Percentiles rank a stretch among this genome's conserved stretches.
Conservation (phyloP, 2,888 invertebrate species). For the Andrena haemorrhoa region DNA sequence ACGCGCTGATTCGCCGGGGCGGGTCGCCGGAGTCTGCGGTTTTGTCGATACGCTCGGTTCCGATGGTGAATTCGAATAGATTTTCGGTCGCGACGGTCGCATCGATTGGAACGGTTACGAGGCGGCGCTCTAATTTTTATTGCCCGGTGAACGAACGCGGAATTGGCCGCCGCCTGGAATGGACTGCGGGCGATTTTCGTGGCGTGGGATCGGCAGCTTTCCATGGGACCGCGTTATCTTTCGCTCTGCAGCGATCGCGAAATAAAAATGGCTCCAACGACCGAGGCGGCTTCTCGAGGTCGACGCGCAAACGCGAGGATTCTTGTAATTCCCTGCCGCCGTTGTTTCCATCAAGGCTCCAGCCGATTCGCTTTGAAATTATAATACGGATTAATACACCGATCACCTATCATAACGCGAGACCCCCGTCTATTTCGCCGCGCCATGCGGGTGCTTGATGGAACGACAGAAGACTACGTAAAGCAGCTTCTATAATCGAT, state of each 20-base stretch:
- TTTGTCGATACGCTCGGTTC: slow-evolving; percentile 29
- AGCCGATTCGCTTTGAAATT: too few relatives aligned
- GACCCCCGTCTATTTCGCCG: too few relatives aligned
- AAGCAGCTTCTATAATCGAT: neutral
- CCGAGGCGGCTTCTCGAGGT: neutral
- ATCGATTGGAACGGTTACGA: slow-evolving; percentile 51
- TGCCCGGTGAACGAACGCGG: slow-evolving; percentile 56
- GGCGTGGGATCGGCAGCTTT: slow-evolving; percentile 36
- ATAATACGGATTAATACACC: too few relatives aligned
- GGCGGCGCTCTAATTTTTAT: slow-evolving; percentile 55
- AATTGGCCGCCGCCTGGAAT: slow-evolving; percentile 36
- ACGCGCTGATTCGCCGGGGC: slow-evolving; percentile 36
- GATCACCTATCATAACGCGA: too few relatives aligned
- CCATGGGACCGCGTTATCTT: slow-evolving; percentile 4
- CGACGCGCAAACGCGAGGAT: neutral
- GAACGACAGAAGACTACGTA: too few relatives aligned
- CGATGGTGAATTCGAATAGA: slow-evolving; percentile 47
- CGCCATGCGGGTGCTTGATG: too few relatives aligned
- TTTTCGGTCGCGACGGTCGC: slow-evolving; percentile 53
- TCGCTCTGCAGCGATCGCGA: neutral
- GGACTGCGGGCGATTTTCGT: slow-evolving; percentile 28
- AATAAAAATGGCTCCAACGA: neutral
- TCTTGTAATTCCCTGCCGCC: too few relatives aligned
- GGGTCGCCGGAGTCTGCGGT: slow-evolving; percentile 38
- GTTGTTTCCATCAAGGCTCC: too few relatives aligned